phyloP scores from a whole-genome alignment of 2,888 invertebrate species.

The Stratiomys singularior region DNA sequence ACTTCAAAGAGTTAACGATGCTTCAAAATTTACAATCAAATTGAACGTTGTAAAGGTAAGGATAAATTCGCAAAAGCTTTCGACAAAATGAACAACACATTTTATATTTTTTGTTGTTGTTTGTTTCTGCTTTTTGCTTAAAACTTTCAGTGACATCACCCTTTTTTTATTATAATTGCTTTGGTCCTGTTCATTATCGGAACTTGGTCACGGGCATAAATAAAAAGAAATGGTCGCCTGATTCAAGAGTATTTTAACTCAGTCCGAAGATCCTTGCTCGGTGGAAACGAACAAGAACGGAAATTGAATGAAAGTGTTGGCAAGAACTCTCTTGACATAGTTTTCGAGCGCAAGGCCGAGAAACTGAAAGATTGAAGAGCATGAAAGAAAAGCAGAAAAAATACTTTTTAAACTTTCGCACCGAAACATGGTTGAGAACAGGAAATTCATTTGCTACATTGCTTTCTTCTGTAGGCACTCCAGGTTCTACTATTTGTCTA shows the following conservation, averaged over 20 bases:
- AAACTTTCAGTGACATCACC: background rate
- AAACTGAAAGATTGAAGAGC: conserved; percentile 12
- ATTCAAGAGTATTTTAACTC: background rate
- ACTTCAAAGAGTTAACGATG: no score
- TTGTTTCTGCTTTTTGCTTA: no score
- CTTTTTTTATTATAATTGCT: background rate
- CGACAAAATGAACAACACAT: background rate
- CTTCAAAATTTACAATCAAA: background rate
- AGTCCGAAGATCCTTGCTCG: background rate
- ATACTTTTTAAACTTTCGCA: conserved; percentile 30
- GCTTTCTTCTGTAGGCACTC: background rate
- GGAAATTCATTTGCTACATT: conserved; percentile 33
- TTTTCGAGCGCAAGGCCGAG: background rate
- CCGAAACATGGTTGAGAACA: background rate
- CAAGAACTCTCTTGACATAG: conserved; percentile 35
- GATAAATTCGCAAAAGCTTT: background rate
- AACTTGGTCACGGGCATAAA: background rate
- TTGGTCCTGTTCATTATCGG: background rate
- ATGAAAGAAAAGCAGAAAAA: background rate
- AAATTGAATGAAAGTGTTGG: conserved; percentile 34
- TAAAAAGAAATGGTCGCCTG: background rate
- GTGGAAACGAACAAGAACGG: conserved; percentile 4
- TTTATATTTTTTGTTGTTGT: no score
- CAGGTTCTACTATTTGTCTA: background rate
- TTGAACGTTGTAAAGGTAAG: background rate